phyloP scores from a whole-genome alignment of 2,888 invertebrate genomes.

The Harpalus rufipes region DNA sequence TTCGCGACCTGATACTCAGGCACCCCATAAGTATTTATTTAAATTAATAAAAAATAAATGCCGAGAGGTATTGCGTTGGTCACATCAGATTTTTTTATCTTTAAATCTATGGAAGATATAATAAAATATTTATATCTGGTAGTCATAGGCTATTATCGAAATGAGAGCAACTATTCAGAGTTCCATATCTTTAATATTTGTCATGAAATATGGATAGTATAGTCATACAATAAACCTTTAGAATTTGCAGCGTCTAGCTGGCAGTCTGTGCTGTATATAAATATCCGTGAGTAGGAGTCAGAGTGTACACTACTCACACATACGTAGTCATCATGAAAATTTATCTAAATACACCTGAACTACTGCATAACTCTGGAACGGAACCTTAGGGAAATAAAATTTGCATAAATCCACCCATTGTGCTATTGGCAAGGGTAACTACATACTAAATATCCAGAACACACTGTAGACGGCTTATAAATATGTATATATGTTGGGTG shows the following conservation, averaged over 20 bases:
- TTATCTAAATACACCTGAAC: not conserved
- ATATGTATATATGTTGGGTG: not conserved
- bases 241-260: conserved; percentile 3
- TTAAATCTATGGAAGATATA: no score
- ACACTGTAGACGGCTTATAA: not conserved
- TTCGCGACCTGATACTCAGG: no score
- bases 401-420: not conserved
- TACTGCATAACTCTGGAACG: not conserved
- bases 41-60: no score
- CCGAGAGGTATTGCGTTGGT: no score
- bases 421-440: not conserved
- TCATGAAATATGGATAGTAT: not conserved
- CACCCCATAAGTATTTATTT: no score
- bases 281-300: not conserved
- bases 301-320: not conserved
- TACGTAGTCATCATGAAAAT: not conserved
- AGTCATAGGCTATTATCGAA: not conserved
- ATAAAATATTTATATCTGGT: no score
- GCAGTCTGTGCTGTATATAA: not conserved
- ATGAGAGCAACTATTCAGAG: not conserved
- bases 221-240: not conserved
- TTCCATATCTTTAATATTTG: not conserved
- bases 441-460: not conserved
- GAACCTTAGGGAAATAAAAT: not conserved
- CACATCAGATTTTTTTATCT: no score